Evolutionary conservation across 2,113 vertebrate species (phyloP), one percentile per base, ranked within the genome.

Genomic region (Macaca mulatta): DNA sequence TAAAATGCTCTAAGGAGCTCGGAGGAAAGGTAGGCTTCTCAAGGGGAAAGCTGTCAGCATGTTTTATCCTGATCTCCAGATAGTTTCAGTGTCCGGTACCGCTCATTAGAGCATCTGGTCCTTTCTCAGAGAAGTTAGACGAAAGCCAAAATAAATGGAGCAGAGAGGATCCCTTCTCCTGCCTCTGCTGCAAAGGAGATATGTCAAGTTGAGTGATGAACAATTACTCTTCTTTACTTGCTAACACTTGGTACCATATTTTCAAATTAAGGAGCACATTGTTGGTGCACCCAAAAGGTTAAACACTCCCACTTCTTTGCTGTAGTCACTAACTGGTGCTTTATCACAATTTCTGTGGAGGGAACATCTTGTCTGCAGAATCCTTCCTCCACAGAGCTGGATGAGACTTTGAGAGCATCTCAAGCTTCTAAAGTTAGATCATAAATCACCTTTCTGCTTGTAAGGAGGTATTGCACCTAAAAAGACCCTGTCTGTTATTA

Each of bases 221-320:
- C 0, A 6, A 40, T 88, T 83, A 61, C 64, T 67, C 8, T 87
- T 97, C 89, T 92, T 59, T 93, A 78, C 79, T 97, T 50, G 57
- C 91, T 97, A 95, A 97, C 35, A 59, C 83, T 89, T 90, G 96
- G 97, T 95, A 92, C 86, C 92, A 92, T 96, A 80, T 97, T 97
- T 97, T 94, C 96, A 87, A 97, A 97, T 97, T 96, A 97, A 96
- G 97, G 45, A 97, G 74, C 69, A 77, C 80, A 83, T 59, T 92
- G 96, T 94, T 97, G 96, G 96, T 75, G 89, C 5, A 14, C 79
- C 69, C 52, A 16, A 98, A 97, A 97, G 92, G 94, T 89, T 91
- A 96, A 95, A 93, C 86, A 80, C 74, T 94, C 97, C 91, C 91
- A 80, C 85, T 95, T 78, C 13, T 0, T 79, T 38, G 40, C 97